These are phyloP conservation scores for Meandrina meandrites DNA, from an alignment of 92 coral and sea anemone species.

Conservation along the genomic window DNA sequence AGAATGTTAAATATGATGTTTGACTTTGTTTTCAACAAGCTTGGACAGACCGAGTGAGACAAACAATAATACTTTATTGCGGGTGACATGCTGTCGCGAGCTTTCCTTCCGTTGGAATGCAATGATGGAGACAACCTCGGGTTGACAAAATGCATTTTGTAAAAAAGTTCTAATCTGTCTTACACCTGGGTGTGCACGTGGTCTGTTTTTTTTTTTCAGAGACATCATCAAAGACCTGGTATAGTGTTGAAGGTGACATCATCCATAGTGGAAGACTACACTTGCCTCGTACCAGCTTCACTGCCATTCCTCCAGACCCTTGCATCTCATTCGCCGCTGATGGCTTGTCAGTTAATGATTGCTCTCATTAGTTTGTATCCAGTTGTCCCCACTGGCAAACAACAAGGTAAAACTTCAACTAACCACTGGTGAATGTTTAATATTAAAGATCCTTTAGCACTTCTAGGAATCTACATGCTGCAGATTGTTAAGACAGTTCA, in stretches of 20 bases:
- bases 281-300: slow-evolving; percentile 85
- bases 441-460: no score
- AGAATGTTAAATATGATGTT: no score
- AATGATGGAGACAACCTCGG: no score
- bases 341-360: slow-evolving; percentile 85
- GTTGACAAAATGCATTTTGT: not conserved
- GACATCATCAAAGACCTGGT: slow-evolving; percentile 76
- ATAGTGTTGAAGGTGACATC: slow-evolving; percentile 76
- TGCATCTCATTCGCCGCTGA: slow-evolving; percentile 76
- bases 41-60: no score
- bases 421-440: no score
- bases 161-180: not conserved
- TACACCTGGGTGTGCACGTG: not conserved
- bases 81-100: no score
- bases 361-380: slow-evolving; percentile 70
- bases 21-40: no score
- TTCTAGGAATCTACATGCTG: no score
- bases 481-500: no score
- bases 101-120: no score
- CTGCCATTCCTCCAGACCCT: slow-evolving; percentile 78
- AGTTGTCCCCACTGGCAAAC: slow-evolving; percentile 8
- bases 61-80: no score
- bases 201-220: slow-evolving; percentile 39
- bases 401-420: slow-evolving; percentile 10
- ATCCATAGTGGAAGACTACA: slow-evolving; percentile 87